Evolutionary conservation across 2,888 invertebrate genomes (phyloP).

Genomic region (Megaustenia siamemsis): DNA sequence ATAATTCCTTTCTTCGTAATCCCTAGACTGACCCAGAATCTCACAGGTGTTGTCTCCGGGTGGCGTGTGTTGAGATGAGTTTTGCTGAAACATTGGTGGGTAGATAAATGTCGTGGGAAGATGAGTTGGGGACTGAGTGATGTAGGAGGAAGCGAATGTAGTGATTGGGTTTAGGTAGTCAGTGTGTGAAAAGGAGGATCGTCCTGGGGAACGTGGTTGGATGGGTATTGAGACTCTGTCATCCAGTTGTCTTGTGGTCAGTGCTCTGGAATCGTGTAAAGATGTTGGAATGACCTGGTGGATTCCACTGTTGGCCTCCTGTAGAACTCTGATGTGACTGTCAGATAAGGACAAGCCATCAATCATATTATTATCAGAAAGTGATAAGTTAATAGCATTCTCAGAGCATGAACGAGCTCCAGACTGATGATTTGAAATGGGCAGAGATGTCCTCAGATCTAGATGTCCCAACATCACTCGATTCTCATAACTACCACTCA

Average conservation of each 20-base stretch:
- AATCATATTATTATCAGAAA: conserved; percentile 27
- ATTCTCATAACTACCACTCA: conserved; percentile 11
- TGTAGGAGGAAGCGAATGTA: conserved; percentile 26
- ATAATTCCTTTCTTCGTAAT: conserved; percentile 4
- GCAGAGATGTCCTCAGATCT: conserved; percentile 15
- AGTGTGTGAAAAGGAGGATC: conserved; percentile 17
- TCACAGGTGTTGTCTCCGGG: conserved; percentile 47
- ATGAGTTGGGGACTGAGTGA: conserved; percentile 33
- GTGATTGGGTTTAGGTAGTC: conserved; percentile 26
- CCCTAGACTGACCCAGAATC: background rate
- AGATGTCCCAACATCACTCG: conserved; percentile 16
- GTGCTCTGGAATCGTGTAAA: background rate
- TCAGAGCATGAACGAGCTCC: conserved; percentile 30
- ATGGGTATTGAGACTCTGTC: conserved; percentile 1
- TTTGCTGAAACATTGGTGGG: conserved; percentile 19
- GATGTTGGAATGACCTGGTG: conserved; percentile 27
- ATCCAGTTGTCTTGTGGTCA: conserved; percentile 18
- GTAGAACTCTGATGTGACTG: conserved; percentile 30
- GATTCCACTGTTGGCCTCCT: conserved; percentile 21
- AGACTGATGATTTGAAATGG: conserved; percentile 10
- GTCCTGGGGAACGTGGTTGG: conserved; percentile 29
- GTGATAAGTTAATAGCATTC: conserved; percentile 45
- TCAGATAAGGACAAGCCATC: conserved; percentile 15
- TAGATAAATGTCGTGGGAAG: conserved; percentile 32
- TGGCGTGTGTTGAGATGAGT: conserved; percentile 28